Conservation (phyloP, 2,113 vertebrate species). For the Ceuthmochares aereus region DNA sequence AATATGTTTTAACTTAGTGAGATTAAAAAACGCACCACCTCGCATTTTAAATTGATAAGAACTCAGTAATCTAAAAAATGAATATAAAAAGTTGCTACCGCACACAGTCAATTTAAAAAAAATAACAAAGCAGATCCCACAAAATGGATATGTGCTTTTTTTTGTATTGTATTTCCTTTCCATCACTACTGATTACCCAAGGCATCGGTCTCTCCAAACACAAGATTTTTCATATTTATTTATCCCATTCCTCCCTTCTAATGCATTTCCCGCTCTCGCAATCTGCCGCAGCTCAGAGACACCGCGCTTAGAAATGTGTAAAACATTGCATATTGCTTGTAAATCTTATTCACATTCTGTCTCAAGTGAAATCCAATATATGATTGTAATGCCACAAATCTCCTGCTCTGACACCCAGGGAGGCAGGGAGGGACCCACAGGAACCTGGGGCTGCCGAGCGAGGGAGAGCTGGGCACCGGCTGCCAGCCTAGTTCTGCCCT, state of each 20-base stretch:
- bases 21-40: not conserved
- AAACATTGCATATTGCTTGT: not conserved
- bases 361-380: not conserved
- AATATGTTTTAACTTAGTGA: not conserved
- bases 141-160: not conserved
- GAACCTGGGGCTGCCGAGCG: not conserved
- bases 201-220: conserved; percentile 10
- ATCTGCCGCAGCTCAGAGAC: not conserved
- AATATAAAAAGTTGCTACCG: not conserved
- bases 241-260: not conserved
- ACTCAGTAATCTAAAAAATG: not conserved
- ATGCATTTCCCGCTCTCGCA: not conserved
- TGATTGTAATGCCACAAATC: not conserved
- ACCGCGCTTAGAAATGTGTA: not conserved
- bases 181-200: conserved; percentile 38
- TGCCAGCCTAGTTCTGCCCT: not conserved
- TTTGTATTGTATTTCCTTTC: not conserved
- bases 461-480: not conserved
- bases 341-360: not conserved
- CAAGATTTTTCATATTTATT: conserved; percentile 31
- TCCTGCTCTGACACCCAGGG: not conserved
- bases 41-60: not conserved
- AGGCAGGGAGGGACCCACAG: not conserved
- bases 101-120: not conserved
- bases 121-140: not conserved